Conservation (phyloP, 2,888 invertebrate species). For the Resseliella maxima region DNA sequence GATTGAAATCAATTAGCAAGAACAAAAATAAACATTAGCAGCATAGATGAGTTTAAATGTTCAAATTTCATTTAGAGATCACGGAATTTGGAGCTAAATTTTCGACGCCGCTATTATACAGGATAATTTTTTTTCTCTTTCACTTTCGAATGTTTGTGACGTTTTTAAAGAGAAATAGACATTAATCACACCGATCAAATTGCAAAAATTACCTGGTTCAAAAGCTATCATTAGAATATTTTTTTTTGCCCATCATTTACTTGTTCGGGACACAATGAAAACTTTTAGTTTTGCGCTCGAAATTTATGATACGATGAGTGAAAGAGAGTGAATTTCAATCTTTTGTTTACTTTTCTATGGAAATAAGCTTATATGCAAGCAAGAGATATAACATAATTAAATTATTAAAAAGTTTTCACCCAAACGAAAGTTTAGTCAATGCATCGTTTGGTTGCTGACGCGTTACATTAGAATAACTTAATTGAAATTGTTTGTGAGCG, state of each 20-base stretch:
- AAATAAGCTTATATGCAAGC: conserved; percentile 9
- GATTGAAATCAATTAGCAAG: conserved; percentile 51
- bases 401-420: not conserved
- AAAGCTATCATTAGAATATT: too few relatives aligned
- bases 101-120: too few relatives aligned
- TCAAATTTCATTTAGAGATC: not conserved
- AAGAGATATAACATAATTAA: conserved; percentile 17
- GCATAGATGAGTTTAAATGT: not conserved
- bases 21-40: conserved; percentile 2
- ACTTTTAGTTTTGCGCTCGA: not conserved
- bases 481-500: conserved; percentile 8
- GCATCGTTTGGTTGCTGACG: not conserved
- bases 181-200: conserved; percentile 6
- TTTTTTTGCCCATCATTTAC: not conserved
- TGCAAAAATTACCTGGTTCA: not conserved
- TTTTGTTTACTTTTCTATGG: not conserved
- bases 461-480: not conserved
- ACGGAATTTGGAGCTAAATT: not conserved
- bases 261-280: not conserved
- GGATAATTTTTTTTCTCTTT: not conserved
- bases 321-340: not conserved
- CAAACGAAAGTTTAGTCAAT: not conserved
- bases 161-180: not conserved
- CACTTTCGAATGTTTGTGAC: not conserved
- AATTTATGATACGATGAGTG: not conserved